Evolutionary conservation across 2,113 vertebrate genomes (phyloP), one percentile per base, ranked within the genome.

Genomic region (Octodon degus): DNA sequence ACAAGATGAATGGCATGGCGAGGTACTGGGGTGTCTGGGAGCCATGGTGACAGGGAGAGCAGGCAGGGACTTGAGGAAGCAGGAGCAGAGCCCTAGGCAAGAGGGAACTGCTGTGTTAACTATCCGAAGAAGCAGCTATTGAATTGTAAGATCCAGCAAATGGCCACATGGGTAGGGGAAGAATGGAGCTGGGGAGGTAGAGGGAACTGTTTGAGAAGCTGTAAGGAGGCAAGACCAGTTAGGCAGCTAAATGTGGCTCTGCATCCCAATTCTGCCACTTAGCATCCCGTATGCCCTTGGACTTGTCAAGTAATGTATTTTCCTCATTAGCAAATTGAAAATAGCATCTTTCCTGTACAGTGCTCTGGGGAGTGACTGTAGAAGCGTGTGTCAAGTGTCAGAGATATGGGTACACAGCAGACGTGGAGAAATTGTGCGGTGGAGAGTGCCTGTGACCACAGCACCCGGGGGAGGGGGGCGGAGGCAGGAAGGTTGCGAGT

Each of bases 291-390:
- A 5, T 62, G n/a, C 37, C 19, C 5, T 80, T 80, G 94, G 2
- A 65, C 62, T 84, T 80, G 17, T 53, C 60, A 83, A 92, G 62
- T 27, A 87, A 50, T 74, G 1, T 65, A 24, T 86, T 95, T 92
- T 80, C 43, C 27, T 87, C 47, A 87, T 76, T 17, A 90, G 9
- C 13, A 89, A 81, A 19, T 30, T 72, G 27, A 24, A 91, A 89
- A 27, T 82, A 47, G 40, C 34, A 17, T 80, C 14, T 88, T 16
- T 88, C 80, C 50, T 43, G 19, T 30, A 79, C 1, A 43, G 34
- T 17, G 13, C 1, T 89, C 82, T 83, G 22, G 67, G 70, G 19
- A 79, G 60, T 89, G 77, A 84, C 77, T 76, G 53, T 72, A 34
- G 81, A 68, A 63, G 37, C 19, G n/a, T 8, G 70, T 37, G 32